Base-by-base conservation (phyloP, 2,888 invertebrate species). In the Sturmia bella region DNA sequence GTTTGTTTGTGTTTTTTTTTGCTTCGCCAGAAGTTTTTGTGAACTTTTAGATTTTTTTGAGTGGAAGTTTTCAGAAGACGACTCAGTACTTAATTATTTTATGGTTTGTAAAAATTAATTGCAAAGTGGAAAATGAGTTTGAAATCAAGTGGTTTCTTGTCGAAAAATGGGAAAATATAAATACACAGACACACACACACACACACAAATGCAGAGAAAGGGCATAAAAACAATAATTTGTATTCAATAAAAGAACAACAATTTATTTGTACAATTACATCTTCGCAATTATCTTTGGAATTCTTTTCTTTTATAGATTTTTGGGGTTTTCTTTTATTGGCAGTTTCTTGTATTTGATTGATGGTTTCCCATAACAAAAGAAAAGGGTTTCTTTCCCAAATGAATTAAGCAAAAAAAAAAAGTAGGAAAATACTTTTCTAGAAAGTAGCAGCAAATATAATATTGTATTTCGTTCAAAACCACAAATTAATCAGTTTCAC, bases 41-140 rank as follows among this genome's bases (percentile, higher is more conserved):
- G 41, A 66, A 66, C 24, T 54, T 41, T 66, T 59, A 13, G 52
- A 32, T 68, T 52, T 37, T 61, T 54, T 52, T 52, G 43, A 73
- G n/a, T n/a, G n/a, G 15, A 39, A 68, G 1, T 57, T 27, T 66
- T 7, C 11, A 13, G 48, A 41, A 66, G 48, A 75, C 48, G 66
- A 43, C 52, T 54, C 37, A 61, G 41, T 66, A 50, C 27, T 66
- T 75, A 54, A 76, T 76, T 52, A 77, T 45, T 69, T 69, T 61
- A 63, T 69, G 61, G 69, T 54, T 77, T 52, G 69, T 63, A 48
- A 69, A 69, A 69, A 48, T 52, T 45, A 69, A 69, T 69, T 76
- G 45, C 61, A 27, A 69, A 61, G 52, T 69, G 48, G 57, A 15
- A 15, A 69, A 37, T 61, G 32, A 43, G 17, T 68, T 39, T 59